These are phyloP conservation scores for Odobenus rosmarus DNA, from an alignment of 2,113 vertebrate genomes.

Conservation along the genomic window DNA sequence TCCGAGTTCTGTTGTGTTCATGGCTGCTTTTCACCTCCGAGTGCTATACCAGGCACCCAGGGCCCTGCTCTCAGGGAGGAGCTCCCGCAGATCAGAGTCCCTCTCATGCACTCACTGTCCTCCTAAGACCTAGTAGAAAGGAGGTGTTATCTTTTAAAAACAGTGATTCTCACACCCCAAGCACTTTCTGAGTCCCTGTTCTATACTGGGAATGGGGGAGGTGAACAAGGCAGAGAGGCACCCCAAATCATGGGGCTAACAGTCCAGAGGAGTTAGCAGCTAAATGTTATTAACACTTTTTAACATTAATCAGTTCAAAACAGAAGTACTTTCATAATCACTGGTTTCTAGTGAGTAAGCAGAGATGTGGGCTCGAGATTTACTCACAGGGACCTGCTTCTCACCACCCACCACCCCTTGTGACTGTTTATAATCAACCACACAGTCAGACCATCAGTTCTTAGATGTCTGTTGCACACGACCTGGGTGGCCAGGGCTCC, in stretches of 20 bases:
- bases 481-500: not conserved
- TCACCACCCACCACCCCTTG: not conserved
- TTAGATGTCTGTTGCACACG: not conserved
- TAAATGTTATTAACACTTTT: not conserved
- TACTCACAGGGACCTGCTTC: not conserved
- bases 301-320: not conserved
- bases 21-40: not conserved
- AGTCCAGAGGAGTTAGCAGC: not conserved
- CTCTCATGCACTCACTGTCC: not conserved
- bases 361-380: not conserved
- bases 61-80: not conserved
- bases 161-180: not conserved
- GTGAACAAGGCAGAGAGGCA: not conserved
- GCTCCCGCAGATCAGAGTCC: not conserved
- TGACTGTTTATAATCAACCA: not conserved
- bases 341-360: not conserved
- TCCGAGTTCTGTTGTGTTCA: not conserved
- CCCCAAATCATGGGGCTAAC: not conserved
- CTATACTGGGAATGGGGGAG: not conserved
- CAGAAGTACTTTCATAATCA: not conserved
- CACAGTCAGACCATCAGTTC: not conserved
- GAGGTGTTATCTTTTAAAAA: not conserved
- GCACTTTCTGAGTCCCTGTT: not conserved
- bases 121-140: not conserved
- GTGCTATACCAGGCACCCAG: not conserved